Base-by-base conservation (phyloP, 2,113 vertebrate species). In the Microcebus lehilahytsara region DNA sequence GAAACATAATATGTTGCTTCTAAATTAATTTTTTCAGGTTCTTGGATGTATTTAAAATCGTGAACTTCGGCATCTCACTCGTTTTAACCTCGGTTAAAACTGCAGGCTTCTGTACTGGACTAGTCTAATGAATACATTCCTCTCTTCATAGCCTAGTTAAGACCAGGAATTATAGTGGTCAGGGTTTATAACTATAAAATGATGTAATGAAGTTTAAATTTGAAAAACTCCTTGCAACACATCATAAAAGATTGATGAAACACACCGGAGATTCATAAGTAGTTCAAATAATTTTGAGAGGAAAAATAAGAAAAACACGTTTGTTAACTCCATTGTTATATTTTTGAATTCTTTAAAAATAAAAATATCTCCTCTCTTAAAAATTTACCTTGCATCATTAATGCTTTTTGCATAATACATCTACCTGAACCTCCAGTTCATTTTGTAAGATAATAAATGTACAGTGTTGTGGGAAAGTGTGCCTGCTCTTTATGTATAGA, bases 161-260 rank as follows among this genome's bases (percentile, higher is more conserved):
- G 97, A 25, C 66, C 91, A 92, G 95, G 95, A 96, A 40, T 93
- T 95, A 92, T 75, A 96, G 97, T 85, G 85, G 86, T 96, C 94
- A 93, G 96, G 93, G 96, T 94, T 96, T 62, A 7, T 91, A 98
- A 96, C 96, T 97, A 96, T 96, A 97, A 98, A 98, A 96, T 78
- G 91, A 98, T 96, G 96, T 97, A 97, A 96, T 97, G 91, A 97
- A 98, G 71, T 98, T 98, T 98, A 97, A 14, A 3, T 98, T 95
- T 97, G 92, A 98, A 97, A 83, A 96, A 97, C 97, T 97, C 91
- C 95, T 79, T 93, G 87, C 98, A 98, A 97, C 89, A 96, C 96
- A 90, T 98, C 97, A 94, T 98, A 98, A 98, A 98, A 98, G 74
- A 96, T 60, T 97, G 98, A 98, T 98, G 98, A 98, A 98, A 98